These are phyloP conservation scores for Pyrgilauda ruficollis DNA, from an alignment of 2,113 vertebrate genomes.

Conservation along the genomic window DNA sequence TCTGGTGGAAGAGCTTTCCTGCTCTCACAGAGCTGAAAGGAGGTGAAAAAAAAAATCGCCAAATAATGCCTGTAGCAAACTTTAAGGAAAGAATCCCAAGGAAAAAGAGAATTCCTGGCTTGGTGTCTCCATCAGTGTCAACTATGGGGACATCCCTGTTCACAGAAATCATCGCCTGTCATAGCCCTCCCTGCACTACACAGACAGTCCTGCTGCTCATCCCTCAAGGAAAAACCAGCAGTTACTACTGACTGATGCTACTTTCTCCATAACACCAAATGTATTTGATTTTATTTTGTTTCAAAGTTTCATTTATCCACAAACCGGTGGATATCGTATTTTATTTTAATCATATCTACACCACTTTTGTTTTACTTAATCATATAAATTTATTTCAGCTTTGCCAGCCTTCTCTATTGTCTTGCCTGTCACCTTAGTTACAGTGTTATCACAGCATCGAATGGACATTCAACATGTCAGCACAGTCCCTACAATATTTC, in stretches of 20 bases:
- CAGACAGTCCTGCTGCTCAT: background rate
- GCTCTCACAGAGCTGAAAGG: background rate
- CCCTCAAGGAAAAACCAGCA: background rate
- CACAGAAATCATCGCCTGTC: rapidly evolving
- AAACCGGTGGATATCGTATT: background rate
- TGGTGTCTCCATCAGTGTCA: background rate
- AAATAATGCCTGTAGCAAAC: background rate
- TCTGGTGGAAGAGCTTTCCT: background rate
- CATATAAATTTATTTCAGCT: background rate
- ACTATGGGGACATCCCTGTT: rapidly evolving
- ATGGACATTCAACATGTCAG: background rate
- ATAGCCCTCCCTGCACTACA: background rate
- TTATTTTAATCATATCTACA: background rate
- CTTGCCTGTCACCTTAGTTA: background rate
- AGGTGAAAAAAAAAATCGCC: background rate
- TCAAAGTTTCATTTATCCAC: background rate
- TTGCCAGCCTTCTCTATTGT: background rate
- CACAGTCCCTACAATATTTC: background rate
- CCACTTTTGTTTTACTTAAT: background rate
- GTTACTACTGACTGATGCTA: background rate
- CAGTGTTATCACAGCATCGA: background rate
- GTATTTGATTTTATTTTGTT: background rate
- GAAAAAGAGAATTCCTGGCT: background rate
- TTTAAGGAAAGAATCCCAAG: background rate
- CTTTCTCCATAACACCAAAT: background rate